Evolutionary conservation across 2,797 vertebrate genomes (phyloP).

Genomic region (Manis javanica): DNA sequence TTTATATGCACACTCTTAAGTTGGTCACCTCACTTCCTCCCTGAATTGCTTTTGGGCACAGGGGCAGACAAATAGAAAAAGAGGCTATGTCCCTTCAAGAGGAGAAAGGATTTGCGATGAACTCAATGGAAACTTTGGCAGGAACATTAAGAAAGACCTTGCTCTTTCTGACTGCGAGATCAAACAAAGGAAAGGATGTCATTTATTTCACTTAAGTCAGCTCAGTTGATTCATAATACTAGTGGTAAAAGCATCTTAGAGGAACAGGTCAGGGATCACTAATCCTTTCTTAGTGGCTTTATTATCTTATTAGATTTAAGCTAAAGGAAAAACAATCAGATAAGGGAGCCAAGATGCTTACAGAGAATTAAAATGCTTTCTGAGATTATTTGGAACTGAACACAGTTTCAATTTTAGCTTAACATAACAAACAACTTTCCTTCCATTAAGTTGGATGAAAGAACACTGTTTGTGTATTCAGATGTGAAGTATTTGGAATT

Average conservation of each 20-base stretch:
- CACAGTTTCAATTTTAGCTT: slow-evolving; percentile 60
- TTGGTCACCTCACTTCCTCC: neutral
- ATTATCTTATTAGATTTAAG: slow-evolving; percentile 79
- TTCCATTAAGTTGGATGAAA: neutral
- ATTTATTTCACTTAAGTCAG: slow-evolving; percentile 80
- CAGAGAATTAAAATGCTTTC: slow-evolving; percentile 73
- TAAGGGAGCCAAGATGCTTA: slow-evolving; percentile 65
- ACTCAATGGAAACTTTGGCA: slow-evolving; percentile 65
- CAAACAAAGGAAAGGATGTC: slow-evolving; percentile 76
- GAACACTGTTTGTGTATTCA: neutral
- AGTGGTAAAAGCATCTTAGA: slow-evolving; percentile 75
- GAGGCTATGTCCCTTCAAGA: slow-evolving; percentile 7
- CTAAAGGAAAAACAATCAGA: slow-evolving; percentile 78
- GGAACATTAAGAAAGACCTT: slow-evolving; percentile 65
- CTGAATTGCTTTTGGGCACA: neutral
- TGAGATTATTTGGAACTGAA: slow-evolving; percentile 59
- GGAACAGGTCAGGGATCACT: slow-evolving; percentile 77
- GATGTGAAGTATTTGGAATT: slow-evolving; percentile 4
- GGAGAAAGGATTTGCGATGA: slow-evolving; percentile 61
- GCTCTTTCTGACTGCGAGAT: slow-evolving; percentile 70
- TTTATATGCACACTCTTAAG: neutral
- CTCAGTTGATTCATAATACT: slow-evolving; percentile 79
- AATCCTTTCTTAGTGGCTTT: slow-evolving; percentile 77
- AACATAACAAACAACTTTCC: slow-evolving; percentile 56
- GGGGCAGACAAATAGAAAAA: neutral